Conservation (phyloP, 2,797 vertebrate genomes). For the Enteromius unitaeniatus region DNA sequence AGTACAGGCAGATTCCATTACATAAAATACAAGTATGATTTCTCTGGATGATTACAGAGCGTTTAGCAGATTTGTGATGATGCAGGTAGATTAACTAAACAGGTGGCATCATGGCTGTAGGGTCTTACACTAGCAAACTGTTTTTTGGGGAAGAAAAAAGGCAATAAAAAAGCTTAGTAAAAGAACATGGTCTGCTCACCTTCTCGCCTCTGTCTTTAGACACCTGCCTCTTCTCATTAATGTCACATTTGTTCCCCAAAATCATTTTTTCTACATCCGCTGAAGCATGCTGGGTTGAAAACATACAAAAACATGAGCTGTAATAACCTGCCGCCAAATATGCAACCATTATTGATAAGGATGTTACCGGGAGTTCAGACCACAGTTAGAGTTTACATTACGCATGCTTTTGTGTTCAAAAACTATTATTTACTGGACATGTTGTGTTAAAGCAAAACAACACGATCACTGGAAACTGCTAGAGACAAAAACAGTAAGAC, state of each 20-base stretch:
- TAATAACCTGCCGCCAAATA: not conserved
- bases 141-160: not conserved
- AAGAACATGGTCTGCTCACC: constrained; percentile 72
- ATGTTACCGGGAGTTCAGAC: no score
- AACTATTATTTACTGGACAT: no score
- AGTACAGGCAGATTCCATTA: not conserved
- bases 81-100: not conserved
- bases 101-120: not conserved
- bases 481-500: no score
- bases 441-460: no score
- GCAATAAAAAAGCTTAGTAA: no score
- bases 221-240: constrained; percentile 96
- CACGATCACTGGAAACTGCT: no score
- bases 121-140: not conserved
- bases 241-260: constrained; percentile 98
- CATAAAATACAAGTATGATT: not conserved
- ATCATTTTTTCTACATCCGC: constrained; percentile 98
- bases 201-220: constrained; percentile 95
- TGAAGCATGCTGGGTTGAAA: constrained; percentile 88
- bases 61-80: not conserved
- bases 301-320: not conserved
- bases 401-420: no score
- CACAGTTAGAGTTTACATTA: no score
- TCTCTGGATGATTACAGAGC: not conserved
- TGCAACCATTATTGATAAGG: not conserved